A percentile compares a stretch with the other conserved stretches of the same genome.
These are phyloP conservation scores for Balanococcus diminutus DNA, from an alignment of 2,888 invertebrate species.

Conservation along the genomic window DNA sequence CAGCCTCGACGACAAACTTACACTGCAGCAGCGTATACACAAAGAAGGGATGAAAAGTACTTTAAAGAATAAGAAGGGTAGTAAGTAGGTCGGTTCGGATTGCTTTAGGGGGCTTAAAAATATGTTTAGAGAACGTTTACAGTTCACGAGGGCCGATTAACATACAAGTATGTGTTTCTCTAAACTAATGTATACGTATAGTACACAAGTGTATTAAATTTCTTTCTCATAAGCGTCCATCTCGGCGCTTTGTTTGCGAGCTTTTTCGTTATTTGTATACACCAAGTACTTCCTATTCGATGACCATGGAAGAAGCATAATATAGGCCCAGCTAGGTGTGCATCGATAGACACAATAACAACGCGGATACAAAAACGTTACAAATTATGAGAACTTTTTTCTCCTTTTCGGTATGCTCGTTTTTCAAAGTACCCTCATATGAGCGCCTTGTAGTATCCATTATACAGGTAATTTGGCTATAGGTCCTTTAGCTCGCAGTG, in stretches of 20 bases:
- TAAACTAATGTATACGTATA: not conserved
- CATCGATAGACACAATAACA: slow-evolving; percentile 2
- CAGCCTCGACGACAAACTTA: slow-evolving; percentile 15
- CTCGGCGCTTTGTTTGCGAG: slow-evolving; percentile 12
- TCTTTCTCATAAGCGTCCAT: not conserved
- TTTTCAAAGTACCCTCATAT: slow-evolving; percentile 30
- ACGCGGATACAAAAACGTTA: not conserved
- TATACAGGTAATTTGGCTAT: slow-evolving; percentile 35
- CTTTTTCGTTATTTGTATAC: slow-evolving; percentile 2
- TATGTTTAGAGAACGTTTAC: slow-evolving; percentile 26
- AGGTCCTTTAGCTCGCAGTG: not conserved
- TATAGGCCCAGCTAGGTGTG: not conserved
- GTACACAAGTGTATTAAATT: slow-evolving; percentile 12
- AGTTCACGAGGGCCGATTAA: not conserved
- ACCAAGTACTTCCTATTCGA: not conserved
- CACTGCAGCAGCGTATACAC: no score
- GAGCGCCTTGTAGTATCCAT: not conserved
- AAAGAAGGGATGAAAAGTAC: slow-evolving; percentile 1
- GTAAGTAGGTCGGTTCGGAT: slow-evolving; percentile 25
- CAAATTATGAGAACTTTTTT: slow-evolving; percentile 34
- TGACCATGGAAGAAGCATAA: not conserved
- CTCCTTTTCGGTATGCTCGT: not conserved
- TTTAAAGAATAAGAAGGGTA: slow-evolving; percentile 25
- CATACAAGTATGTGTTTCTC: not conserved
- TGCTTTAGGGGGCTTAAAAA: not conserved